Base-by-base conservation (phyloP, 1,140 invertebrate genomes). In the Drosophila kohkoa region DNA sequence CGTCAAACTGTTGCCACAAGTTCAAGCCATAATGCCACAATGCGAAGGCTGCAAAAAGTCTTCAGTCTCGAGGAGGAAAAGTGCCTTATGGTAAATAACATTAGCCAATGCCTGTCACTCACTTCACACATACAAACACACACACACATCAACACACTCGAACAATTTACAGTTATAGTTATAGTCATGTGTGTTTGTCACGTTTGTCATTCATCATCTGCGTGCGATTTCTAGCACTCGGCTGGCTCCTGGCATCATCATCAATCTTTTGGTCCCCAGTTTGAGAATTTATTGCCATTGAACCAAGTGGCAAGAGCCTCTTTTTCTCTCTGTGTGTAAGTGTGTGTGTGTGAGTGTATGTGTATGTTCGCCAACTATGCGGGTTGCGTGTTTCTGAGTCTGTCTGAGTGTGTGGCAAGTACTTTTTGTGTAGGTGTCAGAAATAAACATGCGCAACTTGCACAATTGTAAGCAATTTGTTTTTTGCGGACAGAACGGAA, bases 161-260 rank as follows among this genome's bases (percentile, higher is more conserved):
- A 5, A 45, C 38, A 65, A 43, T 48, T 48, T 8, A 52, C 32
- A 49, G 35, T 65, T 66, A 38, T 28, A 54, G 52, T 58, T 51
- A 57, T 43, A 30, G 48, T 66, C 64, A 51, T 58, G 52, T 79
- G 67, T 77, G 70, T 81, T 64, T 68, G 68, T 68, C 77, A 71
- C 28, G 67, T 66, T 66, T 64, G 65, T 74, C 85, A 88, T 88
- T 70, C 85, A 88, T 88, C 85, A 88, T 88, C 77, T 72, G 71
- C 65, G 46, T 64, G 81, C 80, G 77, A 81, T 85, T 88, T 81
- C 82, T 77, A 63, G 73, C 67, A 80, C 74, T 80, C 68, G 55
- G 59, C 64, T 63, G 6, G 59, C 64, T 63, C 2, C 63, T 46
- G 62, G 43, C 41, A 45, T 51, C 81, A 80, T 88, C 85, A 88